phyloP scores from a whole-genome alignment of 2,888 invertebrate species.

The Trisateles emortualis region DNA sequence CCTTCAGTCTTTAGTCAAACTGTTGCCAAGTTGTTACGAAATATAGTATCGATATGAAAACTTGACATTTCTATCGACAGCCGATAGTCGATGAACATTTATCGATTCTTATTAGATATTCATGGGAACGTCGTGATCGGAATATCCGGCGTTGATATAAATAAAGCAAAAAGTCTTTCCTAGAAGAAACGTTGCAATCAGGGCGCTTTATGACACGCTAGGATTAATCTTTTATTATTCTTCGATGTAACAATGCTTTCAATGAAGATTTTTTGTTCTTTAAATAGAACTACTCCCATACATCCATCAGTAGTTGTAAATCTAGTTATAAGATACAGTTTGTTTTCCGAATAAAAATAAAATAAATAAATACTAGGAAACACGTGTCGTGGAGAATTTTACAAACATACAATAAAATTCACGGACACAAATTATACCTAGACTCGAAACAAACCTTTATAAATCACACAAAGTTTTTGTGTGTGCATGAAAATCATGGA shows the following conservation, averaged over 20 bases:
- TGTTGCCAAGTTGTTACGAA: not conserved
- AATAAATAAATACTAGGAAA: too few species aligned
- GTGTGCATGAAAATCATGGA: too few species aligned
- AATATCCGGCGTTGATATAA: constrained; percentile 36
- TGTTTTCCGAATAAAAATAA: too few species aligned
- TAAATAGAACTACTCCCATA: too few species aligned
- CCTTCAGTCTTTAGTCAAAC: not conserved
- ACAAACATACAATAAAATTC: too few species aligned
- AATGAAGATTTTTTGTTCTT: too few species aligned
- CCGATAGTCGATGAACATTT: constrained; percentile 48
- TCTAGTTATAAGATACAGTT: too few species aligned
- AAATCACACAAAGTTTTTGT: too few species aligned
- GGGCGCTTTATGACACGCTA: constrained; percentile 29
- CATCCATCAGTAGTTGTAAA: too few species aligned
- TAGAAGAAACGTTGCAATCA: constrained; percentile 35
- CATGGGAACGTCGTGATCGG: constrained; percentile 43
- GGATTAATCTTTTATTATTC: constrained; percentile 37
- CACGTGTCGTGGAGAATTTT: too few species aligned
- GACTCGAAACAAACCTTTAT: too few species aligned
- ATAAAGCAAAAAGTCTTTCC: constrained; percentile 32
- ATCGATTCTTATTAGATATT: constrained; percentile 49
- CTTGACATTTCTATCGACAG: constrained; percentile 42
- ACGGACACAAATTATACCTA: too few species aligned
- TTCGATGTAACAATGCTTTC: constrained; percentile 10
- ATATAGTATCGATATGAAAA: constrained; percentile 40